These are phyloP conservation scores for Meloidogyne hapla DNA, from an alignment of 1,140 invertebrate species.

Conservation along the genomic window DNA sequence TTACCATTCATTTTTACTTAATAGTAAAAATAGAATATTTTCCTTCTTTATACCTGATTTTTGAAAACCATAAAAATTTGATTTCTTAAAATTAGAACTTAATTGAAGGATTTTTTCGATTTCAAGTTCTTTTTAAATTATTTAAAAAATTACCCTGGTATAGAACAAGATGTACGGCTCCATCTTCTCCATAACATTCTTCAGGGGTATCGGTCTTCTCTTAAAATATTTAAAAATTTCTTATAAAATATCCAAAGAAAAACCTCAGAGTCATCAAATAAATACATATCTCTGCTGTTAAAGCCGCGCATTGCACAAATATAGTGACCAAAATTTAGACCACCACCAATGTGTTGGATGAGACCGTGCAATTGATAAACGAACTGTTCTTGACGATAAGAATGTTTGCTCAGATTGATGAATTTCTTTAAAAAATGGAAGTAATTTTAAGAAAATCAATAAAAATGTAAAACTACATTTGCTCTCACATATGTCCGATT, in stretches of 20 bases:
- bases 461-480: conserved; percentile 25
- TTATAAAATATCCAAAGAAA: conserved; percentile 13
- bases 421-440: conserved; percentile 16
- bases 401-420: conserved; percentile 28
- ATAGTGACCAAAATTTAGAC: conserved; percentile 39
- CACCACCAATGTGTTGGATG: conserved; percentile 41
- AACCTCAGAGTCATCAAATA: conserved; percentile 35
- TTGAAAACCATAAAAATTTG: neutral
- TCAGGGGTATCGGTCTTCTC: conserved; percentile 1
- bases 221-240: conserved; percentile 2
- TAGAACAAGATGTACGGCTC: conserved; percentile 38
- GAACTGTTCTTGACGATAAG: conserved; percentile 21
- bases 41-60: neutral
- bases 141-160: conserved; percentile 20
- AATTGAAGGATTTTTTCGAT: no score
- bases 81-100: no score
- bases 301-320: conserved; percentile 38
- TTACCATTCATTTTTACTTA: no score
- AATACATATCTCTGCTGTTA: conserved; percentile 29
- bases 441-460: conserved; percentile 11
- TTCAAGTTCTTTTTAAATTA: neutral
- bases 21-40: no score
- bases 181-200: conserved; percentile 15
- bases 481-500: conserved; percentile 33
- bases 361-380: conserved; percentile 31